Conservation (phyloP, 2,113 vertebrate genomes). For the Megaceryle torquata region DNA sequence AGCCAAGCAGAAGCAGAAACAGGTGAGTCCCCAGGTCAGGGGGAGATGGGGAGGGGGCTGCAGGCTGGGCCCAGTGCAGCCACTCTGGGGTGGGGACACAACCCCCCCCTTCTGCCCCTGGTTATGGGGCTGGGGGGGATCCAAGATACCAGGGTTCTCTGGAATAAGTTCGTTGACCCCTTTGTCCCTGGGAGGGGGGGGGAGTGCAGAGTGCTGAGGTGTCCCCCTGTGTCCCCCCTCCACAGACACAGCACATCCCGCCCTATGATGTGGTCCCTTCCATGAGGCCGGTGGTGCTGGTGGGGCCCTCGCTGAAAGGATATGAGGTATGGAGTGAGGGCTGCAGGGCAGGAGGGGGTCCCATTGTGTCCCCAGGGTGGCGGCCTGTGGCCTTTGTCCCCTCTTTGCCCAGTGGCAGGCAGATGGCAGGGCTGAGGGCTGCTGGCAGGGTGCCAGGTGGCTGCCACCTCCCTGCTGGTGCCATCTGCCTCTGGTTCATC, state of each 20-base stretch:
- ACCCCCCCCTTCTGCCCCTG: too few species aligned
- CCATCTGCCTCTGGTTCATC: neutral
- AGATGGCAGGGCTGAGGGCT: neutral
- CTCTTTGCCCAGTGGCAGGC: neutral
- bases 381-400: neutral
- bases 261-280: slow-evolving; percentile 96
- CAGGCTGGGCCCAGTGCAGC: neutral
- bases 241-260: slow-evolving; percentile 87
- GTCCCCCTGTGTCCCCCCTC: neutral
- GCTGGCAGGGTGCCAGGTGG: neutral
- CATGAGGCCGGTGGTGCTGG: slow-evolving; percentile 95
- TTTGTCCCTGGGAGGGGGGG: neutral
- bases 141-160: neutral
- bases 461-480: neutral
- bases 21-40: slow-evolving; percentile 78
- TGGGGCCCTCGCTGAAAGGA: slow-evolving; percentile 94
- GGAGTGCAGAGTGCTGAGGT: neutral
- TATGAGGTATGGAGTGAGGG: slow-evolving; percentile 81
- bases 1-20: slow-evolving; percentile 98
- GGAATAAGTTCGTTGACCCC: neutral
- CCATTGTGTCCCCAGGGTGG: neutral
- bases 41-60: neutral
- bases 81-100: neutral
- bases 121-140: neutral
- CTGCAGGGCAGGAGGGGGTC: neutral